Percentiles rank a stretch among this genome's conserved stretches.
Evolutionary conservation across 2,113 vertebrate species (phyloP).

Genomic region (Rhadina sibilatrix): DNA sequence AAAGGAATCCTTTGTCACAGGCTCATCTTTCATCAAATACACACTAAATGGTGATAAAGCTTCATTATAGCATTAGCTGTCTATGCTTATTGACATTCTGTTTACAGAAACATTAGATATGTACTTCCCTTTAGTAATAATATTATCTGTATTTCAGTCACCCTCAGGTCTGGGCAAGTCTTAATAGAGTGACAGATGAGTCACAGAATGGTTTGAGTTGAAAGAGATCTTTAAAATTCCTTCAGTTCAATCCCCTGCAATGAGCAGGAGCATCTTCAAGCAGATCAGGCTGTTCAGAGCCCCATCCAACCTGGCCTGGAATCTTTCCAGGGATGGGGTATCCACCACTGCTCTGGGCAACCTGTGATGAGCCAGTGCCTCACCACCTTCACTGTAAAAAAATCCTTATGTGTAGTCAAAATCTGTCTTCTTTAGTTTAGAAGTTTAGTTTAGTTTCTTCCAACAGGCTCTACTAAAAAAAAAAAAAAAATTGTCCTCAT

Average conservation of each 20-base stretch:
- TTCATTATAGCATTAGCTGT: not conserved
- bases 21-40: not conserved
- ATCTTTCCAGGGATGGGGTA: not conserved
- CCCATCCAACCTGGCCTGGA: not conserved
- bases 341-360: not conserved
- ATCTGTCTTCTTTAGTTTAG: not conserved
- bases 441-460: too few species aligned
- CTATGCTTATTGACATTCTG: not conserved
- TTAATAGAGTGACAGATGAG: not conserved
- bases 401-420: not conserved
- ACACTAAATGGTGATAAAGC: not conserved
- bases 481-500: too few species aligned
- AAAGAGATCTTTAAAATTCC: not conserved
- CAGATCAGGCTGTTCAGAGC: not conserved
- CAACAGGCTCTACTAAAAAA: not conserved
- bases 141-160: not conserved
- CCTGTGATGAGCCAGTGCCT: not conserved
- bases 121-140: not conserved
- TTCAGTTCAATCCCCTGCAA: not conserved
- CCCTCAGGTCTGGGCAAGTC: not conserved
- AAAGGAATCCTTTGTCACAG: not conserved
- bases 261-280: not conserved
- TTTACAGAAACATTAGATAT: not conserved
- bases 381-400: not conserved
- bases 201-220: not conserved